A percentile compares a stretch with the other conserved stretches of the same genome.
These are phyloP conservation scores for Syritta pipiens DNA, from an alignment of 2,888 invertebrate genomes.

Conservation along the genomic window DNA sequence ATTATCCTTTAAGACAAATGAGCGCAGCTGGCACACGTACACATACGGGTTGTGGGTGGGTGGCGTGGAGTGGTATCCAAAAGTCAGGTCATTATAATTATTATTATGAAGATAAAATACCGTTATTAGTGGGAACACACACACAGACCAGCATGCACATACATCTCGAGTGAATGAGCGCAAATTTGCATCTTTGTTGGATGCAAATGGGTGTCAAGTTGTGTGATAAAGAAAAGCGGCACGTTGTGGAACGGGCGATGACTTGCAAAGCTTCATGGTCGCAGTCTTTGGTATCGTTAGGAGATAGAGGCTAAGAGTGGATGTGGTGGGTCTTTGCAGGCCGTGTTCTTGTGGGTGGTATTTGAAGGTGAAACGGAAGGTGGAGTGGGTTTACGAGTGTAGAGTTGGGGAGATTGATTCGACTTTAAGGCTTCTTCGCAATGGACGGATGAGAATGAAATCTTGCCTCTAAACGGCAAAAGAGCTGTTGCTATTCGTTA, in stretches of 20 bases:
- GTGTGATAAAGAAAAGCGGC: conserved; percentile 10
- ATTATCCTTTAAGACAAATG: conserved; percentile 66
- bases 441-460: no score
- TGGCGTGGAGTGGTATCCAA: neutral
- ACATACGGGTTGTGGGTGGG: neutral
- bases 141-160: no score
- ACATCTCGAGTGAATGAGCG: conserved; percentile 6
- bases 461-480: no score
- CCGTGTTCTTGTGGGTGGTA: no score
- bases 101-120: conserved; percentile 62
- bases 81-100: conserved; percentile 34
- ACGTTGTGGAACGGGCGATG: neutral
- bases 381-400: no score
- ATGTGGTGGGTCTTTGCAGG: no score
- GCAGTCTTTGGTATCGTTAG: conserved; percentile 26
- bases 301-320: no score
- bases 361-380: no score
- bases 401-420: no score
- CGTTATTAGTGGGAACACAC: conserved; percentile 66
- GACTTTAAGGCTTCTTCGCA: no score
- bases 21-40: conserved; percentile 48
- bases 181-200: conserved; percentile 56
- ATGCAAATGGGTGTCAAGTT: conserved; percentile 59
- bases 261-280: conserved; percentile 5
- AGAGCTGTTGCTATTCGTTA: no score